Percentiles rank a stretch among this genome's conserved stretches.
These are phyloP conservation scores for Myiotriccus ornatus DNA, from an alignment of 2,797 vertebrate genomes.

Conservation along the genomic window DNA sequence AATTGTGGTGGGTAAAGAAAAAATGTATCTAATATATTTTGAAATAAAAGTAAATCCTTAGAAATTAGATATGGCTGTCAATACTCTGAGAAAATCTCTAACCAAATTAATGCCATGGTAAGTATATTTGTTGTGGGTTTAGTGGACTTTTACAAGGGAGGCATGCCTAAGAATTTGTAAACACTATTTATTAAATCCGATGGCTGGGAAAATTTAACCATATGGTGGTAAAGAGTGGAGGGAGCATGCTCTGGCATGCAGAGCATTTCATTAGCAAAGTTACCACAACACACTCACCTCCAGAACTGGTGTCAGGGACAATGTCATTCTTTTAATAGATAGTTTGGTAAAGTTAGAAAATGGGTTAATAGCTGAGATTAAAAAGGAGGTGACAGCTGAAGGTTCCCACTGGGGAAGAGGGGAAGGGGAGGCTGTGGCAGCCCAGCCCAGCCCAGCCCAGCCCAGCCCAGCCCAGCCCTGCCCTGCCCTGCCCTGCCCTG, in stretches of 20 bases:
- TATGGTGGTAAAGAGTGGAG: slow-evolving; percentile 1
- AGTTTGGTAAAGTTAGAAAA: neutral
- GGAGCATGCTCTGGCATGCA: neutral
- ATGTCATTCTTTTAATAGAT: neutral
- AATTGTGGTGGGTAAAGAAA: slow-evolving; percentile 39
- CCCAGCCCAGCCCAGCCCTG: too few relatives aligned
- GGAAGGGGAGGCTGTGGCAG: rapidly evolving
- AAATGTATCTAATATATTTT: slow-evolving; percentile 45
- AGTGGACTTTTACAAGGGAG: slow-evolving; percentile 38
- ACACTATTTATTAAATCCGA: slow-evolving; percentile 58
- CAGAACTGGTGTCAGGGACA: neutral
- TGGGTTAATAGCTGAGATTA: neutral
- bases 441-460: neutral
- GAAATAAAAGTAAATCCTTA: slow-evolving; percentile 64
- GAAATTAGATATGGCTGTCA: slow-evolving; percentile 59
- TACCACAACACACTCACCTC: neutral
- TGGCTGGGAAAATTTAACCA: slow-evolving; percentile 28
- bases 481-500: too few relatives aligned
- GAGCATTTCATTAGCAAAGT: neutral
- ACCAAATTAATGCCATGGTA: slow-evolving; percentile 36
- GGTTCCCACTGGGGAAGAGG: neutral
- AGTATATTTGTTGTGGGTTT: slow-evolving; percentile 46
- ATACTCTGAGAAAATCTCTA: slow-evolving; percentile 59
- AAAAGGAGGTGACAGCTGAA: neutral
- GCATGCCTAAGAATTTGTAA: slow-evolving; percentile 56